A percentile compares a stretch with the other conserved stretches of the same genome.
Evolutionary conservation across 2,797 vertebrate species (phyloP).

Genomic region (Poeciliopsis infans): DNA sequence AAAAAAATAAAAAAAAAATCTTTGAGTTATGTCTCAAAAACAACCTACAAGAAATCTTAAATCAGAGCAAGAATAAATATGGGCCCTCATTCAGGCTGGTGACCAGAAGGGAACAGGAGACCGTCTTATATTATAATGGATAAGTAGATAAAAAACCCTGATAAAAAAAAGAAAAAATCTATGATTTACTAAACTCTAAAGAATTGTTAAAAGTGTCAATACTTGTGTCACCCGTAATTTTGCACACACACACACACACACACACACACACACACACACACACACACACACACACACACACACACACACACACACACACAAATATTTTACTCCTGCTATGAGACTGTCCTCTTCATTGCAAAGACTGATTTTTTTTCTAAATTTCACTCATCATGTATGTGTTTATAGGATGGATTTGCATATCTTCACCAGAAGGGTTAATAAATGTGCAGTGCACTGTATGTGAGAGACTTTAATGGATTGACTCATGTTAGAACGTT

Average conservation of each 20-base stretch:
- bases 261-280: neutral
- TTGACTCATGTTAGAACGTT: slow-evolving; percentile 57
- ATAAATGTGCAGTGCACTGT: neutral
- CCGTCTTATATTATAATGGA: neutral
- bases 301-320: neutral
- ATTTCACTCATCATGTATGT: neutral
- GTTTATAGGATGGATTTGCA: neutral
- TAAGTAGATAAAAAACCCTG: neutral
- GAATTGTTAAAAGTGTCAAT: neutral
- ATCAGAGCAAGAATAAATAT: neutral
- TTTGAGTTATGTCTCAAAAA: neutral
- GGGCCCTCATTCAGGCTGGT: neutral
- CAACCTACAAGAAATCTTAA: neutral
- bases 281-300: too few relatives aligned
- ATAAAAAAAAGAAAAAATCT: neutral
- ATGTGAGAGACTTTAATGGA: slow-evolving; percentile 46
- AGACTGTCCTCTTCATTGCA: neutral
- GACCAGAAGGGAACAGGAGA: neutral
- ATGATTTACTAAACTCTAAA: neutral
- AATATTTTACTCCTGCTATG: neutral
- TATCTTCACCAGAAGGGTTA: neutral
- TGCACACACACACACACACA: too few relatives aligned
- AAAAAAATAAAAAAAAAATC: neutral
- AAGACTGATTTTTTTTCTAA: neutral
- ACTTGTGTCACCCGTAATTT: neutral